Evolutionary conservation across 2,113 vertebrate genomes (phyloP).

Genomic region (Lipotes vexillifer): DNA sequence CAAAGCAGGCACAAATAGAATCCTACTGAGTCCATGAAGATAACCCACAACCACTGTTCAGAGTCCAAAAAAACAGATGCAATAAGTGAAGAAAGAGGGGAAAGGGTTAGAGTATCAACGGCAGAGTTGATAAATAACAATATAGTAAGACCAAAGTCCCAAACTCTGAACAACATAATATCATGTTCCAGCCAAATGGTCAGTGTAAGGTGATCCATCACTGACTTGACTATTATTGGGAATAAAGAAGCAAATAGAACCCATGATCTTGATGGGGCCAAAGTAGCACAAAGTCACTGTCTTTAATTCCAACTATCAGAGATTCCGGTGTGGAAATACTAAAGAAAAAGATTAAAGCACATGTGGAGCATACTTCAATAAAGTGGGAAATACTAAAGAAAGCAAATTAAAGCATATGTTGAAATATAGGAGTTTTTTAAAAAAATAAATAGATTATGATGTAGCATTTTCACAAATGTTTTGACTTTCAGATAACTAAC

Average conservation of each 20-base stretch:
- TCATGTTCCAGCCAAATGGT: not conserved
- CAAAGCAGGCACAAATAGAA: not conserved
- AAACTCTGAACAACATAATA: not conserved
- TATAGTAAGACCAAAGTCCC: not conserved
- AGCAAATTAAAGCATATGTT: not conserved
- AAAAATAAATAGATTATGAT: not conserved
- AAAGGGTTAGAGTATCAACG: not conserved
- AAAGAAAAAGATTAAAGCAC: not conserved
- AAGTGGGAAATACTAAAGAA: not conserved
- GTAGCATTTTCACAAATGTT: not conserved
- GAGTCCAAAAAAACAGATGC: not conserved
- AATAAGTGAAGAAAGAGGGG: not conserved
- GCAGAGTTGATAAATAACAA: not conserved
- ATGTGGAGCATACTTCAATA: not conserved
- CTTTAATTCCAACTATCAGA: not conserved
- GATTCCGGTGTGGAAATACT: not conserved
- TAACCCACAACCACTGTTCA: not conserved
- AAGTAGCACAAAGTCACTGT: not conserved
- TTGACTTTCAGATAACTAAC: not conserved
- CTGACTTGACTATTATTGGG: not conserved
- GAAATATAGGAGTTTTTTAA: not conserved
- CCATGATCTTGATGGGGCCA: not conserved
- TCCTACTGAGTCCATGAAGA: not conserved
- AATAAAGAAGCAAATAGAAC: not conserved
- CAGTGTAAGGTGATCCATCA: not conserved